phyloP scores from a whole-genome alignment of 2,113 vertebrate species.

The Phoenicopterus ruber region DNA sequence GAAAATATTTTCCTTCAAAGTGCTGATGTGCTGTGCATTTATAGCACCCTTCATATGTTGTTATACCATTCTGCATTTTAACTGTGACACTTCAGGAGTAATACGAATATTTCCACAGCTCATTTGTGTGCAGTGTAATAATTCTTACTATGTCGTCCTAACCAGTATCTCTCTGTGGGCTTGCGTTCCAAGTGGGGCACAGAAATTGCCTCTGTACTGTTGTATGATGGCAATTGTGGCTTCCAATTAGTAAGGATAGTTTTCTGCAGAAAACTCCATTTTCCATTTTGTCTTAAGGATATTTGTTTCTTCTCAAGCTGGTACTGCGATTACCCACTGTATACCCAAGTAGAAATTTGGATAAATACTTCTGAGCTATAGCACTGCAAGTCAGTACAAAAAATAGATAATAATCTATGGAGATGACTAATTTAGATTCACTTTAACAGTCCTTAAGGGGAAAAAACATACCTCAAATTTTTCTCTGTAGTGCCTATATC shows the following conservation, averaged over 20 bases:
- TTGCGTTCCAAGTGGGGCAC: background rate
- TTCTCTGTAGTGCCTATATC: background rate
- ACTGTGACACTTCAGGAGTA: background rate
- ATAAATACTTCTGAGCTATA: background rate
- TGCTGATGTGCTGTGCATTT: background rate
- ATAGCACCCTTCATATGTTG: background rate
- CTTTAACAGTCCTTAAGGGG: background rate
- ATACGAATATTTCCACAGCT: background rate
- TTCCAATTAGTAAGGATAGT: background rate
- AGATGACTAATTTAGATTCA: background rate
- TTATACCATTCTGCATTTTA: background rate
- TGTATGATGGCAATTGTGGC: background rate
- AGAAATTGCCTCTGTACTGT: background rate
- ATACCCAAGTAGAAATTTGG: background rate
- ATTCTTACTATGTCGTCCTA: background rate
- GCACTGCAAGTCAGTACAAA: background rate
- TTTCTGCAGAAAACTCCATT: background rate
- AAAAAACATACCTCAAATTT: background rate
- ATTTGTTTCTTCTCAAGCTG: background rate
- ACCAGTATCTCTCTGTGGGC: background rate
- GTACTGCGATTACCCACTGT: background rate
- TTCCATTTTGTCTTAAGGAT: background rate
- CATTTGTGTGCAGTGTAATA: background rate
- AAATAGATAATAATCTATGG: background rate
- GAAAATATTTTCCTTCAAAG: background rate